These are phyloP conservation scores for Diuraphis noxia DNA, from an alignment of 1,140 invertebrate species.

Conservation along the genomic window DNA sequence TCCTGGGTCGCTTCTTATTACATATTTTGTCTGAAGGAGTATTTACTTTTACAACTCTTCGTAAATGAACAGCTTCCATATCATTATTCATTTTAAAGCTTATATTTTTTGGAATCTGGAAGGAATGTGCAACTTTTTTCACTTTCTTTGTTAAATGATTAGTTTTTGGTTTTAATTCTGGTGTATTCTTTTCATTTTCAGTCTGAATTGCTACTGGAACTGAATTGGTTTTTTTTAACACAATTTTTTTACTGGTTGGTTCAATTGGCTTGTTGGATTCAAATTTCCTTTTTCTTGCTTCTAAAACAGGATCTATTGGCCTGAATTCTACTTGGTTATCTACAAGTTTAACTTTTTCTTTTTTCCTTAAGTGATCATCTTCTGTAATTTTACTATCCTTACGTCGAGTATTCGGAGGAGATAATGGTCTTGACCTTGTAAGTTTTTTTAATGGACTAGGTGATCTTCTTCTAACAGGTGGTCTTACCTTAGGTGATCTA, in stretches of 20 bases:
- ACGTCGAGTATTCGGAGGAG: neutral
- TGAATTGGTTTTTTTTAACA: constrained; percentile 44
- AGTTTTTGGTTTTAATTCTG: constrained; percentile 22
- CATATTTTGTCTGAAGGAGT: neutral
- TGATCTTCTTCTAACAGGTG: constrained; percentile 24
- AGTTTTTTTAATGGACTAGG: constrained; percentile 43
- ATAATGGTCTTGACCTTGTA: constrained; percentile 9
- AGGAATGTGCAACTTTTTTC: neutral
- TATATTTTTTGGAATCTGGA: neutral
- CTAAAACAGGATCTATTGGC: constrained; percentile 42
- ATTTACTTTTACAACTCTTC: constrained; percentile 35
- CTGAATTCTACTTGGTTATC: neutral
- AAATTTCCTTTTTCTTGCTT: constrained; percentile 54
- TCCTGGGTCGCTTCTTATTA: constrained; percentile 41
- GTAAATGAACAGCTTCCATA: neutral
- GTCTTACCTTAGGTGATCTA: constrained; percentile 34
- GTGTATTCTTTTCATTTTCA: constrained; percentile 1
- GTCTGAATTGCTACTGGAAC: constrained; percentile 50
- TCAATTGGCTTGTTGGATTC: constrained; percentile 52
- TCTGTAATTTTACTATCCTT: constrained; percentile 40
- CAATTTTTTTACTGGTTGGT: constrained; percentile 50
- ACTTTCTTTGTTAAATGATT: neutral
- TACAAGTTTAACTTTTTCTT: constrained; percentile 2
- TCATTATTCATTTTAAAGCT: constrained; percentile 27
- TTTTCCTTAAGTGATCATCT: constrained; percentile 22